Evolutionary conservation across 2,888 invertebrate species (phyloP).

Genomic region (Chydorus sphaericus): DNA sequence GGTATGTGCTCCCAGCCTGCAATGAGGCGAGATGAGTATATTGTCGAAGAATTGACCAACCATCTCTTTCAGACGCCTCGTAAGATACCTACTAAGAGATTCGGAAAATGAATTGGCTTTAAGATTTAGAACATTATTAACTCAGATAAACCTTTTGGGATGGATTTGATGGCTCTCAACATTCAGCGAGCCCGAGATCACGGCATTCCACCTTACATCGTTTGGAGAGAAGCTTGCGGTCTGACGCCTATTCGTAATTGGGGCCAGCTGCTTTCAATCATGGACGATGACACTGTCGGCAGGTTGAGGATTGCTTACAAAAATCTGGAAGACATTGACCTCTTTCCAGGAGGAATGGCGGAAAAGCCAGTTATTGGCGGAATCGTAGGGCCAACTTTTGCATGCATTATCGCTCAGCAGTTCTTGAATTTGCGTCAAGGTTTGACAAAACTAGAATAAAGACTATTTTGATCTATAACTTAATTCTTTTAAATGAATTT

Average conservation of each 20-base stretch:
- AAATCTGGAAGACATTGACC: slow-evolving; percentile 63
- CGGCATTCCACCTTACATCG: slow-evolving; percentile 62
- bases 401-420: slow-evolving; percentile 75
- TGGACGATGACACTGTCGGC: slow-evolving; percentile 45
- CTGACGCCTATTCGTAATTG: slow-evolving; percentile 48
- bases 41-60: slow-evolving; percentile 63
- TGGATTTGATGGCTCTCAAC: slow-evolving; percentile 76
- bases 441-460: neutral
- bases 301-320: slow-evolving; percentile 45
- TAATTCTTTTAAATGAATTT: neutral
- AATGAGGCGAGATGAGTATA: slow-evolving; percentile 65
- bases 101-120: neutral
- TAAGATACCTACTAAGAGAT: slow-evolving; percentile 18
- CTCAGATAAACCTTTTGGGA: slow-evolving; percentile 33
- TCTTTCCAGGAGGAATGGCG: slow-evolving; percentile 68
- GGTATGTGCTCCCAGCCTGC: slow-evolving; percentile 63
- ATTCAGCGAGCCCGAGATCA: slow-evolving; percentile 78
- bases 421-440: slow-evolving; percentile 62
- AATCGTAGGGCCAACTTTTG: slow-evolving; percentile 71
- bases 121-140: neutral
- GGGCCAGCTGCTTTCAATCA: slow-evolving; percentile 51
- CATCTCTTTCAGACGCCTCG: slow-evolving; percentile 60
- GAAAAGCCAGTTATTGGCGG: slow-evolving; percentile 66
- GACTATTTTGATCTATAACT: neutral
- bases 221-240: slow-evolving; percentile 67